These are phyloP conservation scores for Lepidocyrtinus sp. DNA, from an alignment of 2,888 invertebrate genomes.

Conservation along the genomic window DNA sequence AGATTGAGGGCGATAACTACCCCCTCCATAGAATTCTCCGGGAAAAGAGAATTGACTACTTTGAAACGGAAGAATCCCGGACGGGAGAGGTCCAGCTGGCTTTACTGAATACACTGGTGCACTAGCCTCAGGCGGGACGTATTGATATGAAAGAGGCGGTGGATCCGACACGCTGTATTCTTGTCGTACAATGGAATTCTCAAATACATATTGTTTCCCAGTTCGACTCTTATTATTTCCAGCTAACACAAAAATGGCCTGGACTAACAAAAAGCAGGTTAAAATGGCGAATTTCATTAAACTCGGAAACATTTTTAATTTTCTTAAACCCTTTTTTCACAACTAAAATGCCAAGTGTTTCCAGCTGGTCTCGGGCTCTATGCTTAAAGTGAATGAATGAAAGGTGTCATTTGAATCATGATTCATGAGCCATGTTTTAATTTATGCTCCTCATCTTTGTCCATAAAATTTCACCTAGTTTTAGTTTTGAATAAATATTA, in stretches of 20 bases:
- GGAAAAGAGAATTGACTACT: too few relatives aligned
- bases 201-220: neutral
- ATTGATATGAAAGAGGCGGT: neutral
- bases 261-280: neutral
- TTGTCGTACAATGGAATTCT: neutral
- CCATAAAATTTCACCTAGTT: conserved; percentile 6
- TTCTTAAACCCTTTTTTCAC: neutral
- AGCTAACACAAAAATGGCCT: neutral
- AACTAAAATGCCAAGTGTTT: neutral
- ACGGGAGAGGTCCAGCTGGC: too few relatives aligned
- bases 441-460: neutral
- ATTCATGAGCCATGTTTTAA: neutral
- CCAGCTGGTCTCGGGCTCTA: neutral
- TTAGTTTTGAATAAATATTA: neutral
- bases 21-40: neutral
- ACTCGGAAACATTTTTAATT: conserved; percentile 8
- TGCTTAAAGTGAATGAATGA: conserved; percentile 4
- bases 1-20: neutral
- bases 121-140: neutral
- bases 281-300: too few relatives aligned
- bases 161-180: neutral
- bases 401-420: neutral
- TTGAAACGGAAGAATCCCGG: too few relatives aligned
- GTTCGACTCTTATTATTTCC: neutral
- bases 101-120: too few relatives aligned